Base-by-base conservation (phyloP, 1,140 invertebrate species). In the Platorchestia sp. region DNA sequence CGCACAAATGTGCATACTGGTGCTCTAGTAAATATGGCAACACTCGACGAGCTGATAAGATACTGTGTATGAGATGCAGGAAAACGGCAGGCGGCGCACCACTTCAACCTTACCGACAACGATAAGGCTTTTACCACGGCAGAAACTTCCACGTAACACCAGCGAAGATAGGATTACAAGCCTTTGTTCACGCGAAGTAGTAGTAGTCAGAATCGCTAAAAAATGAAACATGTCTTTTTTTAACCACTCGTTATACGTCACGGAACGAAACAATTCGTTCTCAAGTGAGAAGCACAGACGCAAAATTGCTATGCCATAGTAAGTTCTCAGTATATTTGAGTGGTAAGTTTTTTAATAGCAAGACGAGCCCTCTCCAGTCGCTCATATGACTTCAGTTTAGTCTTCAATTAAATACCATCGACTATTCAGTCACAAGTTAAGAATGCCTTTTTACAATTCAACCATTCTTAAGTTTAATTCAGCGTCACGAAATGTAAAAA, bases 21-120 rank as follows among this genome's bases (percentile, higher is more conserved):
- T 75, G 1, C 10, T 75, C 59, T 75, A 75, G 27, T 75, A 75
- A 22, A 75, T 36, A 75, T 36, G 59, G 59, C 59, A 93, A 93
- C 91, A 45, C 91, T 44, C 43, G 45, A 93, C 91, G 40, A 93
- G 91, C 22, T 47, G 91, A 93, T 93, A 93, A 93, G 91, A 93
- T 90, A 43, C 59, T 75, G 87, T 90, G 36, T 90, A 90, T 93
- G 36, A 93, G 91, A 93, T 47, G 44, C 43, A 93, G 45, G 47
- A 44, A 45, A 93, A 19, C 45, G 40, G 43, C 91, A 93, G 91
- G 41, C 91, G 36, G 91, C 45, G 6, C 43, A 44, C 0, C 43
- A 93, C 91, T 93, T 47, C 91, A 93, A 93, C 91, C 45, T 93
- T 47, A 93, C 91, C 43, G 43, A 93, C 91, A 45, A 40, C 40